A percentile compares a stretch with the other conserved stretches of the same genome.
phyloP scores from a whole-genome alignment of 2,797 vertebrate genomes.

The Poecilia velifera region DNA sequence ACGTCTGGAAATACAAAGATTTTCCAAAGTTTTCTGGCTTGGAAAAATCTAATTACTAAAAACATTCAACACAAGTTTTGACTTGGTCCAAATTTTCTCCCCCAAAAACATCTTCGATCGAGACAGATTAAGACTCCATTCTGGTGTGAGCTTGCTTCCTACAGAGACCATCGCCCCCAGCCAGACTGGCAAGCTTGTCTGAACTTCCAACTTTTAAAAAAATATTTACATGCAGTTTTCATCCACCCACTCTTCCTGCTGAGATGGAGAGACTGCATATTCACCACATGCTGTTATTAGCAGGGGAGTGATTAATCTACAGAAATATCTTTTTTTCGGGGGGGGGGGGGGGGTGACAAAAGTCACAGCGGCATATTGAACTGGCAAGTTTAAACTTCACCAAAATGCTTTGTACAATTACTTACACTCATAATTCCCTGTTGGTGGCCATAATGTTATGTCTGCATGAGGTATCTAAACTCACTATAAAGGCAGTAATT shows the following conservation, averaged over 20 bases:
- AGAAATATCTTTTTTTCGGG: background rate
- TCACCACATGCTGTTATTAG: background rate
- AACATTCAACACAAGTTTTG: background rate
- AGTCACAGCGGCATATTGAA: background rate
- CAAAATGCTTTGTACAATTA: background rate
- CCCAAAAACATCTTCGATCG: background rate
- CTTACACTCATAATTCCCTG: background rate
- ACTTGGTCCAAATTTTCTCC: background rate
- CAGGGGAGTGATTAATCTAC: constrained; percentile 1
- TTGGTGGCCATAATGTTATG: background rate
- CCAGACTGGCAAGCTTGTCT: background rate
- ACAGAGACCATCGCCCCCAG: background rate
- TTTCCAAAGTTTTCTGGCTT: background rate
- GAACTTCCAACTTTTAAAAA: background rate
- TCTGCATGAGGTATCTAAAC: background rate
- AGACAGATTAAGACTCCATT: background rate
- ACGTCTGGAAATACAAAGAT: background rate
- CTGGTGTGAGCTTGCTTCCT: background rate
- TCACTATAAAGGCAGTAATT: background rate
- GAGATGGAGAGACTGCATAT: background rate
- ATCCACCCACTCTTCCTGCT: background rate
- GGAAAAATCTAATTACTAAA: background rate
- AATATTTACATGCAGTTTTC: background rate
- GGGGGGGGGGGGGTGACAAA: background rate
- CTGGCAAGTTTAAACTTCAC: background rate